Percentiles rank a stretch among this genome's conserved stretches.
Evolutionary conservation across 2,797 vertebrate genomes (phyloP).

Genomic region (Lophura swinhoii): DNA sequence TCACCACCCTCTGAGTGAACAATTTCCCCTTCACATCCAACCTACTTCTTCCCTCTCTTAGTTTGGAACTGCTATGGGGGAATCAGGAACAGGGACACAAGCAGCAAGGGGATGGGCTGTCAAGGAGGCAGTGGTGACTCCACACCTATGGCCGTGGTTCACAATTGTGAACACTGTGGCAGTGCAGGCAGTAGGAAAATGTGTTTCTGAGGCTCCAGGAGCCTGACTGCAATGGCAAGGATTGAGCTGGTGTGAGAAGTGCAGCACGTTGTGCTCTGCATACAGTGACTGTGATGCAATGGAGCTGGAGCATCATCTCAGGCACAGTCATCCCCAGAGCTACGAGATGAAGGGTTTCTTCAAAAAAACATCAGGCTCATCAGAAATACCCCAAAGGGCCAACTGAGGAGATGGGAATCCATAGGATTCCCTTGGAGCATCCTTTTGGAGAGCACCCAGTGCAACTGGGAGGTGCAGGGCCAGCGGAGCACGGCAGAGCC

Average conservation of each 20-base stretch:
- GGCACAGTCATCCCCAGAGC: background rate
- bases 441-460: background rate
- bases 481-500: accelerated
- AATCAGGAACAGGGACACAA: background rate
- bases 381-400: constrained; percentile 56
- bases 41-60: background rate
- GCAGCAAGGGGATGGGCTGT: accelerated
- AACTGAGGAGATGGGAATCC: constrained; percentile 65
- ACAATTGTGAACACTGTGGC: accelerated
- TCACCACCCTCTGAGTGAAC: background rate
- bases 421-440: background rate
- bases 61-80: background rate
- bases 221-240: background rate
- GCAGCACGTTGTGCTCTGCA: background rate
- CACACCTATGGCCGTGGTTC: accelerated
- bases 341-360: constrained; percentile 30
- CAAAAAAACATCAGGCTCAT: constrained; percentile 40
- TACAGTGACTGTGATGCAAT: background rate
- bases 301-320: constrained; percentile 1
- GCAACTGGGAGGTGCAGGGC: background rate
- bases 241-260: accelerated
- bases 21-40: background rate
- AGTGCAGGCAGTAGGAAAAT: background rate
- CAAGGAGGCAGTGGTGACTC: background rate
- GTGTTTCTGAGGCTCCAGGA: background rate